Evolutionary conservation across 1,140 invertebrate genomes (phyloP), one percentile per base, ranked within the genome.

Genomic region (Zaprionus vittiger): DNA sequence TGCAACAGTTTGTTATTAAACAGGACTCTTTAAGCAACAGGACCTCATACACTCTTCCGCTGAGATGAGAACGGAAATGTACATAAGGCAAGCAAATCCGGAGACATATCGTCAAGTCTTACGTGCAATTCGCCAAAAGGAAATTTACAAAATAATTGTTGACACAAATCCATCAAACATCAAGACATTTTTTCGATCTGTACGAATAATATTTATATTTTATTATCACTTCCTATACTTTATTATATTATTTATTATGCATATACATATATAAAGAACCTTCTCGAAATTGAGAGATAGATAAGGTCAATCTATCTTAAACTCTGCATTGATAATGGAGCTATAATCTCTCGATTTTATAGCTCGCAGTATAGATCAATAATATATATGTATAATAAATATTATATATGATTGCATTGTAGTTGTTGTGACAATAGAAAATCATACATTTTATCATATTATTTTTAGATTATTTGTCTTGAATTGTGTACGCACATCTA

Each of bases 21-120:
- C 93, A 98, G 98, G 97, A 24, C 94, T 98, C 41, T 96, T 98
- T 75, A 97, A 97, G 91, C 95, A 98, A 4, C 96, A 98, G 93
- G 96, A 97, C 81, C 93, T 98, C 77, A 95, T 97, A 67, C 96
- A 96, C 82, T 94, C 95, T n/a, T 92, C 94, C 6, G 94, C 96
- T 37, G 94, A 95, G 3, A 94, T 95, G 38, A 95, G 95, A 68
- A 95, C 95, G 2, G 97, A 98, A 93, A 96, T 98, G 94, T 97
- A 97, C 91, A 97, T 97, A 65, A 95, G 97, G 44, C 96, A 97
- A 92, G 95, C 95, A 2, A 95, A 95, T 66, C 95, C 96, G 26
- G 94, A 94, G 22, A 95, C 96, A 7, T 98, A 98, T 93, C 93
- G 97, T 73, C 95, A 96, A 77, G 96, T 97, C 3, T 93, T 98